phyloP scores from a whole-genome alignment of 2,797 vertebrate genomes.

The Sandelia bainsii region DNA sequence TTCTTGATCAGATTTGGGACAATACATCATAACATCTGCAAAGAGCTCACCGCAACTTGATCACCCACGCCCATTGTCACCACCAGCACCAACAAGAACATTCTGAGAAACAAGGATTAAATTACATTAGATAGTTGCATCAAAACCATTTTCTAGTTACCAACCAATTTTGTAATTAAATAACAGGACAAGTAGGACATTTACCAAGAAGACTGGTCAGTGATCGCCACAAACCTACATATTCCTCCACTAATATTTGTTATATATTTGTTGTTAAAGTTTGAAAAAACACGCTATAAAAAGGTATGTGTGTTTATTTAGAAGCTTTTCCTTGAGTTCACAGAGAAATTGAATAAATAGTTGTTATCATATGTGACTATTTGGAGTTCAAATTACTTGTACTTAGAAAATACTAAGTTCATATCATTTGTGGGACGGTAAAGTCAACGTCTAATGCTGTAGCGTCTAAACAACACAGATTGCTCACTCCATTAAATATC shows the following conservation, averaged over 20 bases:
- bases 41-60: constrained; percentile 48
- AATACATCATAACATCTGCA: constrained; percentile 62
- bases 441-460: no score
- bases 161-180: background rate
- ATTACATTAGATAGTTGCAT: background rate
- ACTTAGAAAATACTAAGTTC: no score
- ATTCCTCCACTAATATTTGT: background rate
- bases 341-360: no score
- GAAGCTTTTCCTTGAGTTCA: background rate
- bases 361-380: background rate
- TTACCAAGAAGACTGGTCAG: background rate
- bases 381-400: background rate
- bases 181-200: background rate
- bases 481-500: no score
- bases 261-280: no score
- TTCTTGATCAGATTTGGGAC: constrained; percentile 56
- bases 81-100: constrained; percentile 34
- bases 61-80: constrained; percentile 60
- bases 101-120: constrained; percentile 45
- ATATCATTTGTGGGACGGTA: background rate
- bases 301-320: no score
- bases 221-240: background rate
- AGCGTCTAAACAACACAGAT: no score
- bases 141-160: background rate
- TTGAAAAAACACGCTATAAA: background rate